Evolutionary conservation across 2,113 vertebrate species (phyloP).

Genomic region (Laticauda laticaudata): DNA sequence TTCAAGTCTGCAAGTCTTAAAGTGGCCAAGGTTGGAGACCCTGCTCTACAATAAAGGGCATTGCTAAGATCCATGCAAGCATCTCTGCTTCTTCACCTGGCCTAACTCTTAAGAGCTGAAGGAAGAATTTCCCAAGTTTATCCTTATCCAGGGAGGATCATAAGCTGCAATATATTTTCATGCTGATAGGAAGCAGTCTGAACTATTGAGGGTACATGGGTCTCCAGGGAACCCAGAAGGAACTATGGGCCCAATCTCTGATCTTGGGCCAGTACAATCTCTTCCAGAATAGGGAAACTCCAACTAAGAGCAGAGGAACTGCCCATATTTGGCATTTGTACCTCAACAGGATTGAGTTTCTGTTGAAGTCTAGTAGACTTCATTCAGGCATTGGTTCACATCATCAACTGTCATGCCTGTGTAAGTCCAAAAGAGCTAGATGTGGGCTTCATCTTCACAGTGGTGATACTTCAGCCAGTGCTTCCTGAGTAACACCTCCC

Average conservation of each 20-base stretch:
- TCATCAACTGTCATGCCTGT: neutral
- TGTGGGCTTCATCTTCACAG: neutral
- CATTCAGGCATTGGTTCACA: neutral
- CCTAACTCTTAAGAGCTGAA: neutral
- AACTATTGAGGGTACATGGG: neutral
- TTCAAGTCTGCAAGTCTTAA: too few relatives aligned
- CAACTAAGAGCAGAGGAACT: neutral
- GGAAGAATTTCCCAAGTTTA: neutral
- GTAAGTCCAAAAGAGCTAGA: neutral
- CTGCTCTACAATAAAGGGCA: neutral
- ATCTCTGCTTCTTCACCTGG: neutral
- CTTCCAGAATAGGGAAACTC: neutral
- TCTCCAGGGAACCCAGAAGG: neutral
- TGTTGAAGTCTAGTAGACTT: neutral
- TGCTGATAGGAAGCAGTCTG: neutral
- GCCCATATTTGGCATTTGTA: neutral
- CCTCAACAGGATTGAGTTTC: neutral
- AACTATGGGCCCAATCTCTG: neutral
- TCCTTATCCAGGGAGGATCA: neutral
- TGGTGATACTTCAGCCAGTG: neutral
- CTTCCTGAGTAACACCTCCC: neutral
- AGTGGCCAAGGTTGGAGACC: too few relatives aligned
- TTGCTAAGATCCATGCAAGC: neutral
- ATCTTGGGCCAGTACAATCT: neutral
- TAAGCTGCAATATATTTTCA: neutral